Conservation (phyloP, 1,140 invertebrate species). For the Cataglyphis hispanica region DNA sequence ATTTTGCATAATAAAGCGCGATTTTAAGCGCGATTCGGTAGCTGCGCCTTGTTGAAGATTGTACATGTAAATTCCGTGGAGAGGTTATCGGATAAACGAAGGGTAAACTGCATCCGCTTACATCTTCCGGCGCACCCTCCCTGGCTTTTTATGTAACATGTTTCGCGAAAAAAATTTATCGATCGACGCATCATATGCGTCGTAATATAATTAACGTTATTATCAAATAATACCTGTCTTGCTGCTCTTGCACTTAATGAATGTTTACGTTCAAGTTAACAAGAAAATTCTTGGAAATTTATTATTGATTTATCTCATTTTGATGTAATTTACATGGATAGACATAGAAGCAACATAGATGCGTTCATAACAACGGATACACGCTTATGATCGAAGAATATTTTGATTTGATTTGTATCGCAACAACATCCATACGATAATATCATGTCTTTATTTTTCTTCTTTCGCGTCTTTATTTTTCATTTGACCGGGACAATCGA, state of each 20-base stretch:
- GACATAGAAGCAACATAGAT: background rate
- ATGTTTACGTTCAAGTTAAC: background rate
- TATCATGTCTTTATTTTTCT: background rate
- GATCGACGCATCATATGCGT: constrained; percentile 10
- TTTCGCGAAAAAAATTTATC: constrained; percentile 8
- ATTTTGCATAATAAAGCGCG: constrained; percentile 76
- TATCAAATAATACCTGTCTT: background rate
- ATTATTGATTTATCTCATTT: background rate
- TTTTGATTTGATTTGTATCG: background rate
- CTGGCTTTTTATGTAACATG: constrained; percentile 30
- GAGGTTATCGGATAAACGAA: constrained; percentile 58
- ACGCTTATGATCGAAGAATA: background rate
- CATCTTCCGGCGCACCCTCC: constrained; percentile 30
- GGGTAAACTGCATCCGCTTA: constrained; percentile 54
- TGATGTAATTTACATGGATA: background rate
- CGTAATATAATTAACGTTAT: constrained; percentile 2
- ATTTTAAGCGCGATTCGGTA: constrained; percentile 51
- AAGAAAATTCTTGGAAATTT: background rate
- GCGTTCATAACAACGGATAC: background rate
- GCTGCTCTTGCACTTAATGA: background rate
- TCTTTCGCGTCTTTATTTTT: constrained; percentile 7
- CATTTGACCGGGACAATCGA: background rate
- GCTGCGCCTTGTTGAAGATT: constrained; percentile 34
- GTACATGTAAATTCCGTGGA: constrained; percentile 44
- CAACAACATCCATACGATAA: background rate